Conservation (phyloP, 2,113 vertebrate species). For the Pachypanchax playfairii region DNA sequence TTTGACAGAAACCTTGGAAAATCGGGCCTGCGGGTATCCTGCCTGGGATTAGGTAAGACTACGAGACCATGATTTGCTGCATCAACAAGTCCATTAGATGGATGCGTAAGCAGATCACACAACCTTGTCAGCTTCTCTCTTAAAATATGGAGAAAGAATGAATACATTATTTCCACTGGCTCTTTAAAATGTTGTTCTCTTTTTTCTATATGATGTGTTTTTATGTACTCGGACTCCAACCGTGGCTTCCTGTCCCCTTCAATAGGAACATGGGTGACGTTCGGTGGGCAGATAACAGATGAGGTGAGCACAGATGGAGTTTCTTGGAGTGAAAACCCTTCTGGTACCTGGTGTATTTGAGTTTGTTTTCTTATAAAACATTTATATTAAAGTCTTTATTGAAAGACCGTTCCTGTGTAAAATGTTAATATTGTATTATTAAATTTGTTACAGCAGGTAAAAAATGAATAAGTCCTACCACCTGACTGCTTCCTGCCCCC, state of each 20-base stretch:
- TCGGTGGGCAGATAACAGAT: constrained; percentile 96
- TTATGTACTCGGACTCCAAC: constrained; percentile 23
- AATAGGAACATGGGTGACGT: constrained; percentile 98
- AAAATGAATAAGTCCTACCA: constrained; percentile 32
- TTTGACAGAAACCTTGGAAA: constrained; percentile 95
- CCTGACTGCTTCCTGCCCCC: constrained; percentile 5
- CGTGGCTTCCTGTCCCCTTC: constrained; percentile 33
- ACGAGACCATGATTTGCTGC: constrained; percentile 19
- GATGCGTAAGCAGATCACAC: constrained; percentile 8
- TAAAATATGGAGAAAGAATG: not conserved
- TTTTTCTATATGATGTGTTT: constrained; percentile 17
- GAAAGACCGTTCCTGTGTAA: constrained; percentile 8
- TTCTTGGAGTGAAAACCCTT: constrained; percentile 46
- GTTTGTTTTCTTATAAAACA: constrained; percentile 27
- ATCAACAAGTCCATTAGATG: constrained; percentile 4
- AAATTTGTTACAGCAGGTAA: constrained; percentile 21
- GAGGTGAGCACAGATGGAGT: constrained; percentile 86
- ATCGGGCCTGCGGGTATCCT: constrained; percentile 95
- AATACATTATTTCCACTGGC: not conserved
- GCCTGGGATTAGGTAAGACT: constrained; percentile 93
- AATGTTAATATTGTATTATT: not conserved
- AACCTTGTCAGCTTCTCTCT: constrained; percentile 1
- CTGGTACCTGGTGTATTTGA: constrained; percentile 39
- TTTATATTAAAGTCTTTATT: constrained; percentile 22
- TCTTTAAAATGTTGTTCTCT: constrained; percentile 1